Evolutionary conservation across 2,113 vertebrate species (phyloP), one percentile per base, ranked within the genome.

Genomic region (Tragelaphus buxtoni): DNA sequence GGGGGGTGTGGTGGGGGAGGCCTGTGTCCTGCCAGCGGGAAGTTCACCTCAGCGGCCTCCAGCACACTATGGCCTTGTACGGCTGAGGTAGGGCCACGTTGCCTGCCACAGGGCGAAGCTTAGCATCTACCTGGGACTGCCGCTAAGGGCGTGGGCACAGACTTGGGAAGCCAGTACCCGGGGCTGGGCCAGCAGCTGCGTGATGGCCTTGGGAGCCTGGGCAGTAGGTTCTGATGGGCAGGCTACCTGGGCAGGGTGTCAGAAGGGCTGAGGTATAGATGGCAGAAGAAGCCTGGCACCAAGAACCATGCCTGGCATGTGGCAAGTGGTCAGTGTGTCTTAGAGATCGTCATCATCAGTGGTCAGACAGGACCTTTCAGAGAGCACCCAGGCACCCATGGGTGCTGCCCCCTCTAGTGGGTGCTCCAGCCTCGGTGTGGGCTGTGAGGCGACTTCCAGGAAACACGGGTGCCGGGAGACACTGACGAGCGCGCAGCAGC

Each of bases 301-400:
- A 0, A 2, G 35, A 61, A 4, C 77, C 3, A 3, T 7, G 4
- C 45, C 61, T 11, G 32, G 49, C 9, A 0, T 0, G 0, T 24
- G 26, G 10, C 0, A 0, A 12, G 58, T 30, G 39, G 14, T 9
- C 4, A 0, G 0, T 30, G 1, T 12, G 53, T 20, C 11, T 1
- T 14, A 84, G 55, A 82, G 45, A 3, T 13, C 0, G 1, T 17
- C 5, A 2, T n/a, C 7, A 1, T 4, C 4, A 5, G 32, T 1
- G 16, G 1, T 9, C 10, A n/a, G 18, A 30, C 3, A 4, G 63
- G 83, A 35, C 60, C 49, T 24, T 65, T 65, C 6, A 0, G 16
- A 9, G 55, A 45, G 1, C 3, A 0, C 45, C 45, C 22, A 10
- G 0, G 1, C 0, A 1, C 5, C 4, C 1, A 0, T n/a, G 24